Conservation (phyloP, 2,888 invertebrate genomes). For the Drosophila kambysellisi region DNA sequence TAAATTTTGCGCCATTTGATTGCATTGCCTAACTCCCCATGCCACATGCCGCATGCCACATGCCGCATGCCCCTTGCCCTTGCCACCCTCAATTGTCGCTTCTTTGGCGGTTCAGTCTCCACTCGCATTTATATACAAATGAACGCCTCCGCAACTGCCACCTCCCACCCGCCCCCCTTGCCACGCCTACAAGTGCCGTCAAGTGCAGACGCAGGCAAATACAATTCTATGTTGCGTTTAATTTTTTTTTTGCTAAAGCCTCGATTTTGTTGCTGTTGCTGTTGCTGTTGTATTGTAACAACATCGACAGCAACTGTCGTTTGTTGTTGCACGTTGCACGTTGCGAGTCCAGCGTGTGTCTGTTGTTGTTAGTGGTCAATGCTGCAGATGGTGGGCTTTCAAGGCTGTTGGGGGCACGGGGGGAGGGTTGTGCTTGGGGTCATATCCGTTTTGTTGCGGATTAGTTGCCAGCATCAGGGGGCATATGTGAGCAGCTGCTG, state of each 20-base stretch:
- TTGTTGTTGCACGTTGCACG: slow-evolving; percentile 45
- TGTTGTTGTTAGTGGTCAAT: slow-evolving; percentile 40
- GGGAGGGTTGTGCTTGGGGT: slow-evolving; percentile 5
- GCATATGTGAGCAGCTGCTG: slow-evolving; percentile 35
- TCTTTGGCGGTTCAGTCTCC: slow-evolving; percentile 62
- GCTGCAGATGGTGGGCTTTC: slow-evolving; percentile 8
- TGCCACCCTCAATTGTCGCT: slow-evolving; percentile 71
- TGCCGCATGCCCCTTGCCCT: slow-evolving; percentile 20
- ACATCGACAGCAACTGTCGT: slow-evolving; percentile 73
- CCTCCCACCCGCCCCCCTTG: slow-evolving; percentile 3
- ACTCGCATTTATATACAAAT: slow-evolving; percentile 75
- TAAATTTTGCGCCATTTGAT: slow-evolving; percentile 80
- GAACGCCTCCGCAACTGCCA: slow-evolving; percentile 71
- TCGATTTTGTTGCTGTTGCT: slow-evolving; percentile 29
- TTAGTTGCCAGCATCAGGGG: slow-evolving; percentile 58
- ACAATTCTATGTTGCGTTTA: slow-evolving; percentile 55
- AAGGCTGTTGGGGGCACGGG: neutral
- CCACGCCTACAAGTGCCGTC: slow-evolving; percentile 51
- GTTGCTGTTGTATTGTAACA: slow-evolving; percentile 48
- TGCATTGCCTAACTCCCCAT: slow-evolving; percentile 65
- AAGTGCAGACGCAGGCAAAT: slow-evolving; percentile 80
- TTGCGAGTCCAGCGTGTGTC: slow-evolving; percentile 48
- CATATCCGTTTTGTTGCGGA: slow-evolving; percentile 60
- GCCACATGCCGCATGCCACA: neutral
- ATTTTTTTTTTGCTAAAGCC: slow-evolving; percentile 12